Evolutionary conservation across 2,113 vertebrate species (phyloP), one percentile per base, ranked within the genome.

Genomic region (Meles meles): DNA sequence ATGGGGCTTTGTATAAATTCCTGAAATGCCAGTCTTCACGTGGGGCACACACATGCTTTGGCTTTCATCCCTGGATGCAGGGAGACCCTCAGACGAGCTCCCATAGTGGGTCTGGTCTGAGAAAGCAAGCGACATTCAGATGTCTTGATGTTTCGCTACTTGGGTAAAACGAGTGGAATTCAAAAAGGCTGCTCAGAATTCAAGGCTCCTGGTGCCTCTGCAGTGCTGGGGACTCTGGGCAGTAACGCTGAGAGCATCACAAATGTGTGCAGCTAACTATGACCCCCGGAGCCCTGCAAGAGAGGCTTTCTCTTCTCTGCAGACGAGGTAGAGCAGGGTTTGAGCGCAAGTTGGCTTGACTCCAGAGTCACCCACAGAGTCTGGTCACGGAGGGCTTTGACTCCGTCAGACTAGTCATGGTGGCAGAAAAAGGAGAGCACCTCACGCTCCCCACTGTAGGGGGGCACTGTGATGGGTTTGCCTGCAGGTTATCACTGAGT

Each of bases 151-250:
- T 59, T 69, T 88, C 3, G 20, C 21, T 82, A 3, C 39, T 39
- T 49, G 37, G 59, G 63, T 55, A 77, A 86, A 63, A 71, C 1
- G 13, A 52, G 14, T 2, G 29, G 69, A 80, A 67, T 74, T 57
- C 74, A 55, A 27, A 93, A 34, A 90, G 55, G 42, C 13, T 84
- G 88, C 14, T 95, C 82, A 91, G 55, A 74, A 82, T 15, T 13
- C 23, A 83, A 71, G 67, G 34, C 23, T 31, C 13, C 37, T 1
- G 4, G 44, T 7, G 3, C 7, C 13, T 18, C 29, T 42, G 59
- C 34, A 39, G 42, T 31, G 44, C 59, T 12, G 27, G 42, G 72
- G 61, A 79, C 3, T 13, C 42, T 23, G 4, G n/a, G 13, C 55
- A 39, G 25, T 34, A 72, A 23, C 0, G 1, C 79, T 49, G 87